These are phyloP conservation scores for Turritopsis rubra DNA, from an alignment of 30 jellyfish, hydroid and myxozoan species.

Conservation along the genomic window DNA sequence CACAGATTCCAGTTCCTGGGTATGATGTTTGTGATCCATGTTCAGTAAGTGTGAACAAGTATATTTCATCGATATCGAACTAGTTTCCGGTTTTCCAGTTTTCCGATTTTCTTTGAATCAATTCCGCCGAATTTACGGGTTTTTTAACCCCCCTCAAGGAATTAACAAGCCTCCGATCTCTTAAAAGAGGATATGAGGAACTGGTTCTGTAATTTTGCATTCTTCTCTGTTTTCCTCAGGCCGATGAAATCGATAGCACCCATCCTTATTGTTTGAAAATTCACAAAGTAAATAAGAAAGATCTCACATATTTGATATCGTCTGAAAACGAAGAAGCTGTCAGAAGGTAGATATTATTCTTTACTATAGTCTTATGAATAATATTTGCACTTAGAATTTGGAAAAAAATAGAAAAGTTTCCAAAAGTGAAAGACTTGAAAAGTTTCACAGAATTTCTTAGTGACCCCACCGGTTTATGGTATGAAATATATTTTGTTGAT, in stretches of 20 bases:
- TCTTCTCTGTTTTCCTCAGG: conserved; percentile 26
- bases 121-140: not conserved
- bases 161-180: not conserved
- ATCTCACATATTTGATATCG: conserved; percentile 62
- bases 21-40: conserved; percentile 43
- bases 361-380: not conserved
- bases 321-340: conserved; percentile 65
- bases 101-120: no score
- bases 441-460: no score
- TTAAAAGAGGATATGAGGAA: not conserved
- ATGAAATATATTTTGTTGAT: no score
- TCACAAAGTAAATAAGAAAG: conserved; percentile 68
- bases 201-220: no score
- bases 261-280: conserved; percentile 56
- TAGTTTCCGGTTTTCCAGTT: no score
- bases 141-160: not conserved
- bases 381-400: no score
- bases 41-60: conserved; percentile 30
- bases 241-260: conserved; percentile 61
- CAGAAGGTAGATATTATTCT: conserved; percentile 37
- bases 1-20: conserved; percentile 86
- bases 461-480: no score
- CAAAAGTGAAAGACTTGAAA: no score
- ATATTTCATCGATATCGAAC: no score
- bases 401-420: no score